These are phyloP conservation scores for Eilema depressum DNA, from an alignment of 2,888 invertebrate species.

Conservation along the genomic window DNA sequence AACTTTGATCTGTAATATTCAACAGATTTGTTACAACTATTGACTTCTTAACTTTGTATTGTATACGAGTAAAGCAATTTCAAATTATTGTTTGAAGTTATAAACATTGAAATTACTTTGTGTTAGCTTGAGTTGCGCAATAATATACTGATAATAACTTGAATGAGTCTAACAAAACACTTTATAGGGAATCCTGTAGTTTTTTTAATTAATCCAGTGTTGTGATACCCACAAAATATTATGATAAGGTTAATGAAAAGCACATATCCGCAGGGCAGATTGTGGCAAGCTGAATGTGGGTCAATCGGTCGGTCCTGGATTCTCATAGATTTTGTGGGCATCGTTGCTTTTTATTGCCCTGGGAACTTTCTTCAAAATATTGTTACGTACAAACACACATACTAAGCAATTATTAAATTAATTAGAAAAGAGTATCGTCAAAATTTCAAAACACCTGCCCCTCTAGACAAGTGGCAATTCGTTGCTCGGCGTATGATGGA, in stretches of 20 bases:
- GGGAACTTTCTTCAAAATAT: neutral
- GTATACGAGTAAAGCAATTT: neutral
- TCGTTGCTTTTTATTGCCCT: neutral
- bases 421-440: neutral
- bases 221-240: neutral
- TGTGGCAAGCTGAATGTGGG: neutral
- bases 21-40: neutral
- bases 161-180: neutral
- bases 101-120: neutral
- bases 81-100: neutral
- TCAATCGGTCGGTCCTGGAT: neutral
- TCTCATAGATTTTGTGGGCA: neutral
- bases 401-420: too few relatives aligned
- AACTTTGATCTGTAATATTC: neutral
- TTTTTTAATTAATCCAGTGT: neutral
- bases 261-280: neutral
- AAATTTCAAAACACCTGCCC: neutral
- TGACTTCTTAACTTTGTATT: neutral
- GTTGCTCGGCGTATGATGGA: too few relatives aligned
- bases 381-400: too few relatives aligned
- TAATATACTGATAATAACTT: neutral
- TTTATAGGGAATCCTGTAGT: neutral
- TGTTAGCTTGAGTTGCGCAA: neutral
- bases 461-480: too few relatives aligned
- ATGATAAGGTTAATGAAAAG: conserved; percentile 1